Evolutionary conservation across 2,888 invertebrate genomes (phyloP), one percentile per base, ranked within the genome.

Genomic region (Acleris emargana): DNA sequence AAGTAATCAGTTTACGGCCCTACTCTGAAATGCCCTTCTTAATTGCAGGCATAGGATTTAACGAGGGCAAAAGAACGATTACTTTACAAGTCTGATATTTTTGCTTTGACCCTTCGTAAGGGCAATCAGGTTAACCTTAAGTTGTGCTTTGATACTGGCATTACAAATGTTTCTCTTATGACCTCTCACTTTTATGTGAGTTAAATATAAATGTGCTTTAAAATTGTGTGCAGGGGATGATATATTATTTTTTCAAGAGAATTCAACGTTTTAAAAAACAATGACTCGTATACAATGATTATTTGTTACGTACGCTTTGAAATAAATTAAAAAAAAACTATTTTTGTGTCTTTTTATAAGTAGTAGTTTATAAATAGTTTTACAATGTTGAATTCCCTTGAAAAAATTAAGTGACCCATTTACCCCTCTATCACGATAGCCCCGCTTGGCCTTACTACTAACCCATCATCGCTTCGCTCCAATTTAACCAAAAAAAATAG

Each of bases 41-140:
- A 87, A 88, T 88, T 87, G 82, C 79, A 76, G 74, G 73, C 82
- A 79, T 85, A 84, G 82, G 84, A 85, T 86, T 86, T 87, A 82
- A 86, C 82, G 84, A 83, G 77, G 78, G 82, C 76, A 70, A 75
- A 76, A 80, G 77, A 80, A 81, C 76, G 73, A 82, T 83, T 81
- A 81, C 79, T 83, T 82, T 74, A 81, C 77, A 77, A 76, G 76
- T 81, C 72, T 74, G 71, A 77, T 78, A 75, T 80, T 78, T 77
- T 73, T 69, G 70, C 72, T 73, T 73, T 68, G 68, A 73, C 71
- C 71, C 66, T 68, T 68, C 68, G 58, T 43, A 68, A 70, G 51
- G 62, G 68, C 62, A 69, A 64, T 63, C 58, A 25, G 52, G 52
- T 51, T 59, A 32, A 32, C 32, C 32, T 32, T 32, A 51, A 58